Evolutionary conservation across 2,888 invertebrate species (phyloP), one percentile per base, ranked within the genome.

Genomic region (Sisyra nigra): DNA sequence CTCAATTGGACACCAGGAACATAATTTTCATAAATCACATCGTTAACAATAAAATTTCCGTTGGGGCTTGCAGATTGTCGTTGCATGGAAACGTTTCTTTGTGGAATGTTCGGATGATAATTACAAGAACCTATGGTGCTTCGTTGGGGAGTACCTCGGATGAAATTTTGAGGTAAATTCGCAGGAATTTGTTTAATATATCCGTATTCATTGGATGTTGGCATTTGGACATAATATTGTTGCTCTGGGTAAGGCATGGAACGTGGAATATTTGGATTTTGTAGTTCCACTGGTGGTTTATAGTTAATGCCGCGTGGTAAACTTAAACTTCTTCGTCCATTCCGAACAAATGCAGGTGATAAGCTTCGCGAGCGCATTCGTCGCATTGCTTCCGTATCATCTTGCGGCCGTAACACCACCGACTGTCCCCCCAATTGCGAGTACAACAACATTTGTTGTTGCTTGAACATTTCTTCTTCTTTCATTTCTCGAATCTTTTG

Each of bases 401-500:
- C 18, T 38, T 31, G 7, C 9, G 32, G 10, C 14, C 19, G 17
- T 18, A n/a, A 6, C 13, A 4, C 18, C 3, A 33, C 3, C 3
- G 33, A 3, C 3, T n/a, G n/a, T 33, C 11, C 32, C 17, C 29
- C 24, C 3, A 19, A 32, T 34, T 11, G 40, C 24, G 29, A 29
- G 7, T 13, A 18, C 18, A 18, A 19, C 15, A 7, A 15, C 11
- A 40, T 19, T 36, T 39, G 42, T 42, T 19, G 43, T 10, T 15
- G 41, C 36, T 24, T 2, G 49, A 47, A 30, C 52, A 50, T n/a
- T 58, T 77, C 75, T 55, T 71, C 69, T 38, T 72, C 65, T 52
- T 74, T 77, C 45, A 72, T 56, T 56, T 72, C 73, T 54, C 74
- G 75, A 43, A 79, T 58, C 54, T 76, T 75, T 50, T 76, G 74